A percentile compares a stretch with the other conserved stretches of the same genome.
phyloP scores from a whole-genome alignment of 2,888 invertebrate species.

The Trachelus iudaicus region DNA sequence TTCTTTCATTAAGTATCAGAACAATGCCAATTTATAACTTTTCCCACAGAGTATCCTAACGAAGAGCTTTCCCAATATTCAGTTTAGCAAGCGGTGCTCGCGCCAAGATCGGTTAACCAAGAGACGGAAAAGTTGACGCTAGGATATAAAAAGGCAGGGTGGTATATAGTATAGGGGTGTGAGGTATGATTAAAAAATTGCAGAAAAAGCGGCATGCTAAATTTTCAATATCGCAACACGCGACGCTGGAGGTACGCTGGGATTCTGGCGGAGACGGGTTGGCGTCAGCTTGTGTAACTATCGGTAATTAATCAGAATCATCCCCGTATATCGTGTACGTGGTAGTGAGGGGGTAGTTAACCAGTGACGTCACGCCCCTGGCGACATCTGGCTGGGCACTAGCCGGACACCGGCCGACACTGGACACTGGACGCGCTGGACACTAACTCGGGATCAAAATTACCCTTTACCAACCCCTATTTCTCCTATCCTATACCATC shows the following conservation, averaged over 20 bases:
- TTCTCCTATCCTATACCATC: background rate
- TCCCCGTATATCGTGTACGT: conserved; percentile 57
- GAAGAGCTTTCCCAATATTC: background rate
- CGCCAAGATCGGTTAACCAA: background rate
- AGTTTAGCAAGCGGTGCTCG: background rate
- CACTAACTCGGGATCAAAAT: conserved; percentile 58
- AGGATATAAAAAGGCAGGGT: background rate
- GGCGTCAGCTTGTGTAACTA: conserved; percentile 65
- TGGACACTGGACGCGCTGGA: conserved; percentile 45
- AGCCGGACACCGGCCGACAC: conserved; percentile 51
- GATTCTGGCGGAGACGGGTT: conserved; percentile 22
- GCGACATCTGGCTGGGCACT: conserved; percentile 60
- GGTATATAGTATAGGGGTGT: background rate
- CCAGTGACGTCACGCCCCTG: conserved; percentile 65
- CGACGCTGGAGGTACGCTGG: conserved; percentile 32
- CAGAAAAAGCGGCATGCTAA: conserved; percentile 17
- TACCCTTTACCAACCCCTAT: conserved; percentile 38
- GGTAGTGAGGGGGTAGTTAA: conserved; percentile 58
- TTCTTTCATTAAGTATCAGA: background rate
- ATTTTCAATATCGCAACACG: conserved; percentile 22
- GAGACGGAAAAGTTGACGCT: background rate
- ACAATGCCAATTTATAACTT: background rate
- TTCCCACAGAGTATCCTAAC: background rate
- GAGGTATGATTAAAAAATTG: background rate
- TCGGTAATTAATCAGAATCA: conserved; percentile 66